Conservation (phyloP, 2,113 vertebrate species). For the Cochlearius cochlearius region DNA sequence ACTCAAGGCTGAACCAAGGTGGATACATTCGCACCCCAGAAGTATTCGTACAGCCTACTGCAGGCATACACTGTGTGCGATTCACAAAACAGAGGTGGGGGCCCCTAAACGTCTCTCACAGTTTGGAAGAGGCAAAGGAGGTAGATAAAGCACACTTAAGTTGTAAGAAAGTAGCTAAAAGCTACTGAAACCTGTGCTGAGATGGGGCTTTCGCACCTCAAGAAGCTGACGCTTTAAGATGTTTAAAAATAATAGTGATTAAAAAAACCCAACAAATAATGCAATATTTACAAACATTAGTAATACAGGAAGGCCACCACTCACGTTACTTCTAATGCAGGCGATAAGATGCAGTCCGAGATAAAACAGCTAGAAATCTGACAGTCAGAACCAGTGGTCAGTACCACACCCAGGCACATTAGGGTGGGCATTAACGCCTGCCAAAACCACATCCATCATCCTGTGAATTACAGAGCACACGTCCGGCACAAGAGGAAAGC, state of each 20-base stretch:
- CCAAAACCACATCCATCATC: background rate
- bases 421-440: background rate
- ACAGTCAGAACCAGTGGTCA: background rate
- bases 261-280: background rate
- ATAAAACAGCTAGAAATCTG: background rate
- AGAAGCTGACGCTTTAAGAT: background rate
- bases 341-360: background rate
- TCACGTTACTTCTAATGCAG: background rate
- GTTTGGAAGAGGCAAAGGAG: background rate
- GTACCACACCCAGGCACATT: background rate
- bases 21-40: no score
- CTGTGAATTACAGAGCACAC: background rate
- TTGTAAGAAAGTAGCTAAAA: background rate
- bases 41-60: background rate
- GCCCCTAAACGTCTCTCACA: background rate
- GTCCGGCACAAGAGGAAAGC: background rate
- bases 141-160: background rate
- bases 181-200: background rate
- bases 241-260: background rate
- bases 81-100: no score
- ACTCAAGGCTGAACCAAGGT: background rate
- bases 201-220: background rate
- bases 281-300: background rate
- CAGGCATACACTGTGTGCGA: fast-evolving
- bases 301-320: background rate